phyloP scores from a whole-genome alignment of 2,888 invertebrate species.

The Lathronympha strigana region DNA sequence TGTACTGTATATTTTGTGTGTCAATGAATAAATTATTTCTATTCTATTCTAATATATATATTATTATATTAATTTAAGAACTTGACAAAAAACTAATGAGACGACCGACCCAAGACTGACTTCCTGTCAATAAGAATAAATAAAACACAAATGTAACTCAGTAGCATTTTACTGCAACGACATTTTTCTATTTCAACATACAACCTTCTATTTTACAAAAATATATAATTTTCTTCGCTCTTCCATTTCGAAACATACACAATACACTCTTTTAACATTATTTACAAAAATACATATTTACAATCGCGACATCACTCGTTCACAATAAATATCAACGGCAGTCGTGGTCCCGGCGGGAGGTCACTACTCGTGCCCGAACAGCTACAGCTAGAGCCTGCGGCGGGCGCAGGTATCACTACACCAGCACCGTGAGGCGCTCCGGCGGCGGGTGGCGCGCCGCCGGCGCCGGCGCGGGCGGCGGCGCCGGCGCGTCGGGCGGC shows the following conservation, averaged over 20 bases:
- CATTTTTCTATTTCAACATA: conserved; percentile 61
- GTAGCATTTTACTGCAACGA: conserved; percentile 71
- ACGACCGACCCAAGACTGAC: too few relatives aligned
- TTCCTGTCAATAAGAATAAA: conserved; percentile 27
- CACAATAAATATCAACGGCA: conserved; percentile 62
- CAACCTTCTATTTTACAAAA: conserved; percentile 71
- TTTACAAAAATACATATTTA: conserved; percentile 80
- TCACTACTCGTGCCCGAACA: neutral
- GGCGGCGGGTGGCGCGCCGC: conserved; percentile 53
- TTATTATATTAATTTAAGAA: too few relatives aligned
- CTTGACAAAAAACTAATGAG: too few relatives aligned
- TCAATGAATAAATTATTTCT: too few relatives aligned
- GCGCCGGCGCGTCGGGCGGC: conserved; percentile 72
- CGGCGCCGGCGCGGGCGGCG: conserved; percentile 55
- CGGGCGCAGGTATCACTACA: conserved; percentile 53
- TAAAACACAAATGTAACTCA: conserved; percentile 49
- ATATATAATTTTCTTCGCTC: conserved; percentile 56
- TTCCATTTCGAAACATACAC: conserved; percentile 59
- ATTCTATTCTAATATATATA: too few relatives aligned
- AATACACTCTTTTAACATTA: conserved; percentile 66
- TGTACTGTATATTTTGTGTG: too few relatives aligned
- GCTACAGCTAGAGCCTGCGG: conserved; percentile 14
- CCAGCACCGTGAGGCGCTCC: conserved; percentile 78
- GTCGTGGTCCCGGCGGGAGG: conserved; percentile 11
- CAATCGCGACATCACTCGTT: conserved; percentile 57